A percentile compares a stretch with the other conserved stretches of the same genome.
These are phyloP conservation scores for Lepidurus couesii DNA, from an alignment of 1,140 invertebrate species.

Conservation along the genomic window DNA sequence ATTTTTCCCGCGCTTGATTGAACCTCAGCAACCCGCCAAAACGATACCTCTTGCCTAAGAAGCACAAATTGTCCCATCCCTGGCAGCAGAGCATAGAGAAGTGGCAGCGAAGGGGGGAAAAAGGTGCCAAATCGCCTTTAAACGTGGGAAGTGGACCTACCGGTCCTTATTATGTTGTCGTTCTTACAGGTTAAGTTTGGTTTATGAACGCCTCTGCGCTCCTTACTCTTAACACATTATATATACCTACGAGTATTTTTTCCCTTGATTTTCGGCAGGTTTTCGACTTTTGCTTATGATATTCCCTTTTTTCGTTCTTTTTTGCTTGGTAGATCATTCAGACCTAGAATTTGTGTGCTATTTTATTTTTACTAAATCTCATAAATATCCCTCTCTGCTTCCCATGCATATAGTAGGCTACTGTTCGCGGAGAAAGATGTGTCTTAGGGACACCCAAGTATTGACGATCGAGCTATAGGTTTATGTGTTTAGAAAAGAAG, in stretches of 20 bases:
- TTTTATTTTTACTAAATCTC: no score
- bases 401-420: no score
- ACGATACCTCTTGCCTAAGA: slow-evolving; percentile 13
- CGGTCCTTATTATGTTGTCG: slow-evolving; percentile 19
- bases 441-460: background rate
- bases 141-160: slow-evolving; percentile 12
- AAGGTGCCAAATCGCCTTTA: background rate
- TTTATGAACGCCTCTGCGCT: background rate
- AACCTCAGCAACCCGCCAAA: slow-evolving; percentile 8
- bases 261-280: no score
- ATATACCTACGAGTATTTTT: background rate
- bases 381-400: no score
- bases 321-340: no score
- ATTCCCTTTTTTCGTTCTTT: no score
- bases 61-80: slow-evolving; percentile 1
- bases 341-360: no score
- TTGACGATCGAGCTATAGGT: background rate
- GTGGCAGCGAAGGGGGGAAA: background rate
- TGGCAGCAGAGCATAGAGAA: background rate
- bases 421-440: background rate
- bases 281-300: no score
- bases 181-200: background rate
- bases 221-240: background rate
- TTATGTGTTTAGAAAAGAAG: background rate
- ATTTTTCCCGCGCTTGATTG: slow-evolving; percentile 10